Conservation (phyloP, 2,113 vertebrate genomes). For the Thermophis baileyi region DNA sequence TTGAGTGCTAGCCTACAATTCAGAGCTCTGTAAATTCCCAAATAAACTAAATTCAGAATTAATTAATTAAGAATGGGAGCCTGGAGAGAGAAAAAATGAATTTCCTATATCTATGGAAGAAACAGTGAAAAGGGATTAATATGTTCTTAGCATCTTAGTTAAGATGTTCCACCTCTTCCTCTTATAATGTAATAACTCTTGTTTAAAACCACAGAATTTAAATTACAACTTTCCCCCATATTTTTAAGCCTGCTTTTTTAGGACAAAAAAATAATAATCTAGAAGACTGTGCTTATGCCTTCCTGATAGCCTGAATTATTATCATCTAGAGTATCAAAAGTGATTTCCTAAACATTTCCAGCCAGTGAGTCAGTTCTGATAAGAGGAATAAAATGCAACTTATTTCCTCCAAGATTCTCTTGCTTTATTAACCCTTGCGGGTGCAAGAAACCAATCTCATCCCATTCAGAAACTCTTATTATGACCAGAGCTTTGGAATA, state of each 20-base stretch:
- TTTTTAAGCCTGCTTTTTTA: neutral
- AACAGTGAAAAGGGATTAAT: neutral
- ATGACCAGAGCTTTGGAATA: neutral
- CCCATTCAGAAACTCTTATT: neutral
- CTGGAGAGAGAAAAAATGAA: neutral
- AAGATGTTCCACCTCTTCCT: neutral
- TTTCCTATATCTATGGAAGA: neutral
- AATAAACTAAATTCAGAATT: neutral
- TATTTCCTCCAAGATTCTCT: neutral
- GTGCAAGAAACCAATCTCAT: neutral
- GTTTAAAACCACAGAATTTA: neutral
- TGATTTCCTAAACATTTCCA: conserved; percentile 2
- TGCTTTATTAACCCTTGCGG: neutral
- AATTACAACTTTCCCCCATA: neutral
- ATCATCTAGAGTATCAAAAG: neutral
- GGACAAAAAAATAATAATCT: neutral
- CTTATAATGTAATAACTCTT: neutral
- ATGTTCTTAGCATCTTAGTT: neutral
- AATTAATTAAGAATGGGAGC: neutral
- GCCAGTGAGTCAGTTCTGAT: conserved; percentile 6
- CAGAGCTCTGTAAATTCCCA: neutral
- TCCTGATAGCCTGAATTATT: neutral
- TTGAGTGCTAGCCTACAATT: neutral
- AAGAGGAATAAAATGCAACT: neutral
- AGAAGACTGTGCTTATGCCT: neutral